phyloP scores from a whole-genome alignment of 2,888 invertebrate species.

The Pediacus dermestoides region DNA sequence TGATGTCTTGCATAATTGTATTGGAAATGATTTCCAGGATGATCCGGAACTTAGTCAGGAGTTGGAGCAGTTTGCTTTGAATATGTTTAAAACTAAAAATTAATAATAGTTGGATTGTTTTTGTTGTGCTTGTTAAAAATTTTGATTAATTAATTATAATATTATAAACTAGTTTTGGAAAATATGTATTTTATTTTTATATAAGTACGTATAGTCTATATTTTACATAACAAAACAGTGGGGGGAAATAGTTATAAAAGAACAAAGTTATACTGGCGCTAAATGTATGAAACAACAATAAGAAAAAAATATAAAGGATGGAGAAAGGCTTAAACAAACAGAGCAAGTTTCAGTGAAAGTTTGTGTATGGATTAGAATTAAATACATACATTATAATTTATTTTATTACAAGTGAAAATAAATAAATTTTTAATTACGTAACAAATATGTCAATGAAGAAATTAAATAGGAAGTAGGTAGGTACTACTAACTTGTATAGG shows the following conservation, averaged over 20 bases:
- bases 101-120: no score
- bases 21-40: no score
- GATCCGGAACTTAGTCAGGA: constrained; percentile 47
- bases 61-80: constrained; percentile 43
- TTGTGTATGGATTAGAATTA: background rate
- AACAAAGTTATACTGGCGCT: constrained; percentile 1
- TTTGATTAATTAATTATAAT: background rate
- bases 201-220: background rate
- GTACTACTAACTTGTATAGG: no score
- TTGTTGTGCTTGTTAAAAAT: no score
- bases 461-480: background rate
- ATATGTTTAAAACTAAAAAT: no score
- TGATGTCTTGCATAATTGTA: no score
- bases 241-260: background rate
- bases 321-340: constrained; percentile 1
- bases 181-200: background rate
- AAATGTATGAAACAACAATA: no score
- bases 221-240: background rate
- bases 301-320: no score
- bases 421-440: constrained; percentile 1
- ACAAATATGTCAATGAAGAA: background rate
- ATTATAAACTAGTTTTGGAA: background rate
- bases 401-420: constrained; percentile 1
- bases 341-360: background rate
- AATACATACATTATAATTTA: background rate